These are phyloP conservation scores for Cephus rjabovi DNA, from an alignment of 2,888 invertebrate genomes.

Conservation along the genomic window DNA sequence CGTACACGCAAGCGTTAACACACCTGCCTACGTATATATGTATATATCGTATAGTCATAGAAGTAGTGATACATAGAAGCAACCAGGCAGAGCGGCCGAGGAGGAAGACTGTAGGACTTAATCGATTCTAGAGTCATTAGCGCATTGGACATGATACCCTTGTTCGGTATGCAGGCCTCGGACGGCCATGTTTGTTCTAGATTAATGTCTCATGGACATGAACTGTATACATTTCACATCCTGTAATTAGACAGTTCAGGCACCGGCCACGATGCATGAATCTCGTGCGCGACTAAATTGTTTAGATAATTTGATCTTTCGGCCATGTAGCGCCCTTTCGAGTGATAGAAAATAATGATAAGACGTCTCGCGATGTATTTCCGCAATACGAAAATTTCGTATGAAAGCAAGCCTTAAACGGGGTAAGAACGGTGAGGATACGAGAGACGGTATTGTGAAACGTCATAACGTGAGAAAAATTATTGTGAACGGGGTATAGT, in stretches of 20 bases:
- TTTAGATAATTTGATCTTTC: not conserved
- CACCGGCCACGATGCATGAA: conserved; percentile 11
- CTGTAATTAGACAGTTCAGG: conserved; percentile 54
- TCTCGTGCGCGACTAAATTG: not conserved
- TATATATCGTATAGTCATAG: conserved; percentile 5
- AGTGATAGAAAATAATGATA: not conserved
- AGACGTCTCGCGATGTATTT: not conserved
- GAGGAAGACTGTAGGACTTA: conserved; percentile 30
- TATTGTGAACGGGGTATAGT: not conserved
- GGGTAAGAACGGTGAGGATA: not conserved
- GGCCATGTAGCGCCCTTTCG: not conserved
- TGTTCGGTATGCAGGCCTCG: conserved; percentile 25
- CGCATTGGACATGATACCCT: conserved; percentile 53
- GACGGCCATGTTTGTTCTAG: conserved; percentile 57
- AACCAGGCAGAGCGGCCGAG: conserved; percentile 14
- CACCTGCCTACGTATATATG: not conserved
- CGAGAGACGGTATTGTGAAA: not conserved
- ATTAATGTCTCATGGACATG: conserved; percentile 58
- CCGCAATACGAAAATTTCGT: no score
- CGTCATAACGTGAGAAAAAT: not conserved
- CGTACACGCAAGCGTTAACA: not conserved
- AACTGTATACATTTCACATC: conserved; percentile 49
- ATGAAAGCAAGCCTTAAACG: not conserved
- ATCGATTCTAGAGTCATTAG: conserved; percentile 62
- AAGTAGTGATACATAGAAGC: not conserved